phyloP scores from a whole-genome alignment of 2,113 vertebrate genomes.

The Prochilodus magdalenae region DNA sequence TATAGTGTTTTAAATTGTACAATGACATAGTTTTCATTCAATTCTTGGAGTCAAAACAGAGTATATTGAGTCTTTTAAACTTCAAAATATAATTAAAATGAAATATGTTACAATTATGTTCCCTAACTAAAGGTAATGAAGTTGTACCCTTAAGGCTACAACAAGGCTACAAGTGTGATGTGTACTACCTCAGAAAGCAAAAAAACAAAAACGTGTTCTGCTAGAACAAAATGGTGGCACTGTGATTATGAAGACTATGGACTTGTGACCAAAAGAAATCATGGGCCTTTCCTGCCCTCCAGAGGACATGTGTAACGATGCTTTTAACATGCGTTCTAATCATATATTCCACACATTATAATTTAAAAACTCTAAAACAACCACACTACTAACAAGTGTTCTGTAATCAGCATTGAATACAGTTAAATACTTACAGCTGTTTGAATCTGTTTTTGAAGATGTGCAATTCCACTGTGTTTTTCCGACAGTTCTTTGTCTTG shows the following conservation, averaged over 20 bases:
- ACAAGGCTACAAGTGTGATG: too few relatives aligned
- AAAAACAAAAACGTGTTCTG: slow-evolving; percentile 31
- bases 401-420: neutral
- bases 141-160: too few relatives aligned
- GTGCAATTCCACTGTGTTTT: slow-evolving; percentile 48
- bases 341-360: neutral
- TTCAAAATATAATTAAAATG: too few relatives aligned
- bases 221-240: slow-evolving; percentile 55
- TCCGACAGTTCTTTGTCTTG: slow-evolving; percentile 45
- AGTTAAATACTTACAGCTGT: slow-evolving; percentile 65
- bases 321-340: neutral
- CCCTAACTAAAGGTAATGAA: too few relatives aligned
- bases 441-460: slow-evolving; percentile 59
- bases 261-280: slow-evolving; percentile 43
- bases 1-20: too few relatives aligned
- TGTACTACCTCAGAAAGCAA: neutral
- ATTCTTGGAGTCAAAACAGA: too few relatives aligned
- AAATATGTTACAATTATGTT: too few relatives aligned
- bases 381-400: neutral
- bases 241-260: slow-evolving; percentile 33
- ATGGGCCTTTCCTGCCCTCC: slow-evolving; percentile 60
- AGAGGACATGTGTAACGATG: slow-evolving; percentile 50
- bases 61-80: too few relatives aligned
- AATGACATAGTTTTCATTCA: too few relatives aligned
- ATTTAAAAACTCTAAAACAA: neutral